Base-by-base conservation (phyloP, 2,888 invertebrate genomes). In the Leucozona laternaria region DNA sequence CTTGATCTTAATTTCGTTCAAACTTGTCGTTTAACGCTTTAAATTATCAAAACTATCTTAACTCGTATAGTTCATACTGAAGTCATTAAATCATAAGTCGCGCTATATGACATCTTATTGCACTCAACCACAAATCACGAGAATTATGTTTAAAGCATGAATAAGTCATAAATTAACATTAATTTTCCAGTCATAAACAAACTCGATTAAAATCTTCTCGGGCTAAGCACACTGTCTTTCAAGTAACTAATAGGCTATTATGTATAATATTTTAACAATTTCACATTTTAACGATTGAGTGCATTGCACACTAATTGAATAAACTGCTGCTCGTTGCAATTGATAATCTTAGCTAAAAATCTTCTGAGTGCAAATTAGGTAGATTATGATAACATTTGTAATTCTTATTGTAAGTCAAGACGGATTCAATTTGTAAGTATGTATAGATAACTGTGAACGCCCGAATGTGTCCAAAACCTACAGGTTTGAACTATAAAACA, bases 321-420 rank as follows among this genome's bases (percentile, higher is more conserved):
- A 43, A 43, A 43, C 43, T 43, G n/a, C n/a, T 15, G 7, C 43
- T 43, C 43, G 43, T 43, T 43, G 43, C 43, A 43, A 43, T 15
- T n/a, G n/a, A 43, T 43, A 43, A 43, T 43, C 43, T 43, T 43
- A 43, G n/a, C n/a, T 43, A 43, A 43, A 43, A 43, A 43, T n/a
- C 43, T 43, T 43, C 43, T 2, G 7, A 43, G 15, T 43, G 43
- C 43, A n/a, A 43, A 43, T 31, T n/a, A n/a, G n/a, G n/a, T n/a
- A n/a, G n/a, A n/a, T n/a, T n/a, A n/a, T n/a, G n/a, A n/a, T n/a
- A n/a, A n/a, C n/a, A n/a, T n/a, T n/a, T n/a, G n/a, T n/a, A n/a
- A n/a, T n/a, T n/a, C n/a, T n/a, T n/a, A n/a, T n/a, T n/a, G n/a
- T n/a, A n/a, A n/a, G n/a, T n/a, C n/a, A n/a, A n/a, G n/a, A n/a